Conservation (phyloP, 2,888 invertebrate genomes). For the Sceliomorpha sp. region DNA sequence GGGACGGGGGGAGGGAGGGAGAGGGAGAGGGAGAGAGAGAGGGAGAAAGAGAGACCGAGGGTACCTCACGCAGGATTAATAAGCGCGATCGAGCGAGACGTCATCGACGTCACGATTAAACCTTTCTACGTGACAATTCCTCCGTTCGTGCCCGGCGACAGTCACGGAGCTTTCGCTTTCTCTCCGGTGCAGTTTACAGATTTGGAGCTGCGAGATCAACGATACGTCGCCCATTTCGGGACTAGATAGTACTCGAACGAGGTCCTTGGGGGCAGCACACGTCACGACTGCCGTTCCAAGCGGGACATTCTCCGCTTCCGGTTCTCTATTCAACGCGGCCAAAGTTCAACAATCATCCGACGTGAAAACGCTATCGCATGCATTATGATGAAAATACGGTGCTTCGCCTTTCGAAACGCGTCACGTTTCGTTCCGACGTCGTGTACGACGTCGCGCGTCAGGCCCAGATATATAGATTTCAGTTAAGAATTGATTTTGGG, state of each 20-base stretch:
- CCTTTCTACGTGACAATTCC: conserved; percentile 50
- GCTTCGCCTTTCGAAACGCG: conserved; percentile 49
- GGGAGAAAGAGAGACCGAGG: no score
- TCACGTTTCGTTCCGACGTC: conserved; percentile 48
- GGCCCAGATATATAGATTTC: no score
- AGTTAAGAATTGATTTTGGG: no score
- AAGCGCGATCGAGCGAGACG: no score
- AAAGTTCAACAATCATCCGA: conserved; percentile 54
- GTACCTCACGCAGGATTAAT: no score
- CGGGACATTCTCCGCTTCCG: conserved; percentile 54
- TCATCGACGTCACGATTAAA: no score
- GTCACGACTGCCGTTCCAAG: conserved; percentile 56
- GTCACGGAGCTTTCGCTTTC: conserved; percentile 69
- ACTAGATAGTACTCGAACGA: conserved; percentile 19
- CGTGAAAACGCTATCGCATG: conserved; percentile 49
- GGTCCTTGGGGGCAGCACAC: conserved; percentile 46
- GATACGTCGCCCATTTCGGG: conserved; percentile 38
- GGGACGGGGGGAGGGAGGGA: no score
- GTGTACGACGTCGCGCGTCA: conserved; percentile 40
- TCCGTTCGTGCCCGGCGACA: conserved; percentile 46
- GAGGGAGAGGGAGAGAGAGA: no score
- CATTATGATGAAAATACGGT: conserved; percentile 54
- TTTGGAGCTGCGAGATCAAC: conserved; percentile 31
- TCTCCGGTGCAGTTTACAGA: conserved; percentile 52
- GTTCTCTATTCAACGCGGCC: conserved; percentile 48